Conservation (phyloP, 1,140 invertebrate genomes). For the Mactra quadrangularis region DNA sequence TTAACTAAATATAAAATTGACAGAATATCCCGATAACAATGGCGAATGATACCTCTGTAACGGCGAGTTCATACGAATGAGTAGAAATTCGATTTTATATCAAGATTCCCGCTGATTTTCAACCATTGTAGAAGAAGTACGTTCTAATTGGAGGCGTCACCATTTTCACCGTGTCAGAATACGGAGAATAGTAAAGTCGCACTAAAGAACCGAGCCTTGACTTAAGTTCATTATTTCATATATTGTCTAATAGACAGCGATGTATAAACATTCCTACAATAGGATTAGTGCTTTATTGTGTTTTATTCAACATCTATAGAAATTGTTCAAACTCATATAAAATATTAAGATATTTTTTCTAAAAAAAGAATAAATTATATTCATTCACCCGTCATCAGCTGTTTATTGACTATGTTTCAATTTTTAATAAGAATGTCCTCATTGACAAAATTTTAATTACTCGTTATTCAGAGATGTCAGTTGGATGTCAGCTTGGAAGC, state of each 20-base stretch:
- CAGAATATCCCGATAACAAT: too few relatives aligned
- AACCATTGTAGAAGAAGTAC: too few relatives aligned
- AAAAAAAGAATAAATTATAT: background rate
- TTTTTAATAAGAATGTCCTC: background rate
- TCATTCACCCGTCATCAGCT: background rate
- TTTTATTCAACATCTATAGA: background rate
- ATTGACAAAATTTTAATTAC: constrained; percentile 1
- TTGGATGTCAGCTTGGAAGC: constrained; percentile 14
- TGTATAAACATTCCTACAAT: constrained; percentile 23
- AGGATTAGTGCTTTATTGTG: constrained; percentile 12
- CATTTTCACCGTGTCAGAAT: too few relatives aligned
- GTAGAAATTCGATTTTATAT: too few relatives aligned
- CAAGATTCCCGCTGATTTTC: too few relatives aligned
- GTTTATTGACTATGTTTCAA: constrained; percentile 32
- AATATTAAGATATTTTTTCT: constrained; percentile 27
- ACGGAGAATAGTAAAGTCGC: background rate
- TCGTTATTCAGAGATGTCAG: background rate
- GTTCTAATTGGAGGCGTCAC: too few relatives aligned
- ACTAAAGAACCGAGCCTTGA: constrained; percentile 8
- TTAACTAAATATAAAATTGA: too few relatives aligned
- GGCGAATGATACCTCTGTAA: too few relatives aligned
- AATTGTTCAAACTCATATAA: constrained; percentile 1
- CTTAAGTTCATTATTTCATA: constrained; percentile 3
- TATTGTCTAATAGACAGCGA: background rate
- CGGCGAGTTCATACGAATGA: too few relatives aligned